Conservation (phyloP, 1,140 invertebrate genomes). For the Lepidotrigona ventralis region DNA sequence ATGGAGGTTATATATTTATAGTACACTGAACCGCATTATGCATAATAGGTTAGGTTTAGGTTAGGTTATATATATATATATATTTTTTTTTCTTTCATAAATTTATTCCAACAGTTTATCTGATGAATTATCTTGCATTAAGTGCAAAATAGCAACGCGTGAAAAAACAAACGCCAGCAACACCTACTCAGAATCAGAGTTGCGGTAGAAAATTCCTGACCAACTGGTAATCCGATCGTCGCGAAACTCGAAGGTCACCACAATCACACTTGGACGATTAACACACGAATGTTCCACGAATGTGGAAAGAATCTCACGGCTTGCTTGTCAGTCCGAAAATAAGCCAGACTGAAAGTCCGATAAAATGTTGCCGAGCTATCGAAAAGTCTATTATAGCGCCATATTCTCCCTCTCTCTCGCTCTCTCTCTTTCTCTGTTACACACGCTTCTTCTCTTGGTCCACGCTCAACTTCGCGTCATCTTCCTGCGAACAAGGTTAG, state of each 20-base stretch:
- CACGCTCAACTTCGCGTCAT: slow-evolving; percentile 48
- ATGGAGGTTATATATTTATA: no score
- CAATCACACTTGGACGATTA: not conserved
- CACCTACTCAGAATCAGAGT: no score
- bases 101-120: not conserved
- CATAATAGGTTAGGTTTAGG: no score
- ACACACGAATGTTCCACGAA: not conserved
- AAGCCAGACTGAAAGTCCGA: not conserved
- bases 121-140: not conserved
- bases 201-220: not conserved
- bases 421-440: not conserved
- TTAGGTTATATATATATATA: no score
- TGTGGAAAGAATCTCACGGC: not conserved
- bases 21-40: no score
- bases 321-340: slow-evolving; percentile 7
- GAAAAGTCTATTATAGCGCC: slow-evolving; percentile 9
- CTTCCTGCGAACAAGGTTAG: not conserved
- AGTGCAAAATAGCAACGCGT: not conserved
- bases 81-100: no score
- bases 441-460: not conserved
- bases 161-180: not conserved
- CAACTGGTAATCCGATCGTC: not conserved
- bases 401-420: not conserved
- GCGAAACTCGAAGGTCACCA: not conserved
- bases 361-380: slow-evolving; percentile 4